These are phyloP conservation scores for Pheosia tremula DNA, from an alignment of 2,888 invertebrate genomes.

Conservation along the genomic window DNA sequence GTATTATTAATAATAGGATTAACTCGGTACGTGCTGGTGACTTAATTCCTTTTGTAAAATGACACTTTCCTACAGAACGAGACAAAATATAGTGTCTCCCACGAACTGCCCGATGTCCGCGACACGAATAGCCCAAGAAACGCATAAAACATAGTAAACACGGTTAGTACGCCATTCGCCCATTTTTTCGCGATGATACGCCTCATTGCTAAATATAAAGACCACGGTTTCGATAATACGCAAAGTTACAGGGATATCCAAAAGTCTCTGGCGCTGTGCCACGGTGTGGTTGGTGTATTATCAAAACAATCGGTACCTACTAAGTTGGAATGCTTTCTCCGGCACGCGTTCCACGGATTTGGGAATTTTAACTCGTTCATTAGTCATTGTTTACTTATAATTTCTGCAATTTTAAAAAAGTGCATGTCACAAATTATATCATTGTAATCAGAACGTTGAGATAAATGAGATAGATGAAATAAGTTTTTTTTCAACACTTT, in stretches of 20 bases:
- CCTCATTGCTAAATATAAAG: slow-evolving; percentile 60
- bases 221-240: slow-evolving; percentile 41
- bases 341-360: slow-evolving; percentile 49
- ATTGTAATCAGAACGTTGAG: too few relatives aligned
- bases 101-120: slow-evolving; percentile 37
- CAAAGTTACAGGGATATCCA: slow-evolving; percentile 40
- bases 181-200: slow-evolving; percentile 51
- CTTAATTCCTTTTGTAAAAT: slow-evolving; percentile 63
- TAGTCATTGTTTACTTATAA: slow-evolving; percentile 33
- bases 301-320: slow-evolving; percentile 45
- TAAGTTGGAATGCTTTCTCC: slow-evolving; percentile 51
- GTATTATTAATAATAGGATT: slow-evolving; percentile 52
- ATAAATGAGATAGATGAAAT: too few relatives aligned
- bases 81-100: slow-evolving; percentile 40
- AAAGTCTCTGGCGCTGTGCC: slow-evolving; percentile 52
- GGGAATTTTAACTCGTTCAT: slow-evolving; percentile 43
- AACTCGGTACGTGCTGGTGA: slow-evolving; percentile 34
- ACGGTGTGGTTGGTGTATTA: slow-evolving; percentile 46
- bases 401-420: slow-evolving; percentile 1
- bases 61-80: slow-evolving; percentile 43
- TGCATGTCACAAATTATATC: background rate
- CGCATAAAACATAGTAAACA: slow-evolving; percentile 55
- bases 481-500: too few relatives aligned
- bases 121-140: slow-evolving; percentile 52
- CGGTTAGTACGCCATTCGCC: slow-evolving; percentile 54